Percentiles rank a stretch among this genome's conserved stretches.
These are phyloP conservation scores for Galerucella nymphaeae DNA, from an alignment of 2,888 invertebrate species.

Conservation along the genomic window DNA sequence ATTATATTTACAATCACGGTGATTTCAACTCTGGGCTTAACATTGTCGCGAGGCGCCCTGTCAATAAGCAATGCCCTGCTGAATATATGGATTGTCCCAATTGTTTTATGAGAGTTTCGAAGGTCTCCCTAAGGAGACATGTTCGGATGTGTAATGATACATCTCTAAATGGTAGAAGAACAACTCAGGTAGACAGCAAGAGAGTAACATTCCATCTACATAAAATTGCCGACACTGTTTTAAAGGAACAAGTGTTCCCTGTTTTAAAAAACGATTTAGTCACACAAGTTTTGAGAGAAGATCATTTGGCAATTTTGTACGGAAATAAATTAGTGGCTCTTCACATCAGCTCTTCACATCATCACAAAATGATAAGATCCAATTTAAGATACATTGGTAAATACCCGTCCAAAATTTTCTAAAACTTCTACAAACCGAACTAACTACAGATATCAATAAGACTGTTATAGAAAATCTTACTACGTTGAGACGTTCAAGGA, in stretches of 20 bases:
- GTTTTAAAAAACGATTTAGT: conserved; percentile 15
- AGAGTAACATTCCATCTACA: conserved; percentile 21
- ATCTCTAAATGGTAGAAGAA: not conserved
- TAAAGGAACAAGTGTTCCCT: conserved; percentile 17
- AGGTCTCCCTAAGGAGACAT: conserved; percentile 21
- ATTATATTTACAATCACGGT: conserved; percentile 13
- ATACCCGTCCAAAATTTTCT: conserved; percentile 21
- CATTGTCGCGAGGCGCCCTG: conserved; percentile 17
- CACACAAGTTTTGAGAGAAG: conserved; percentile 11
- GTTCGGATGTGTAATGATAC: conserved; percentile 8
- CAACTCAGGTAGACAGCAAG: conserved; percentile 12
- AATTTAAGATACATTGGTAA: conserved; percentile 27
- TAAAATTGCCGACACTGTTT: conserved; percentile 12
- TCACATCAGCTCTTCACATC: conserved; percentile 17
- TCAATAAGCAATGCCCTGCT: conserved; percentile 1
- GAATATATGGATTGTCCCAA: conserved; percentile 25
- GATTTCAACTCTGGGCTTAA: not conserved
- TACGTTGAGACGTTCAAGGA: conserved; percentile 20
- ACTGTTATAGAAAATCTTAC: conserved; percentile 25
- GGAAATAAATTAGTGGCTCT: conserved; percentile 21
- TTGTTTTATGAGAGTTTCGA: conserved; percentile 15
- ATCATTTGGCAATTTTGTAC: conserved; percentile 15
- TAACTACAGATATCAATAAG: conserved; percentile 22
- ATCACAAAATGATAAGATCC: conserved; percentile 20
- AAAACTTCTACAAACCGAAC: conserved; percentile 27